These are phyloP conservation scores for Nematostella vectensis DNA, from an alignment of 92 coral and sea anemone species.

Conservation along the genomic window DNA sequence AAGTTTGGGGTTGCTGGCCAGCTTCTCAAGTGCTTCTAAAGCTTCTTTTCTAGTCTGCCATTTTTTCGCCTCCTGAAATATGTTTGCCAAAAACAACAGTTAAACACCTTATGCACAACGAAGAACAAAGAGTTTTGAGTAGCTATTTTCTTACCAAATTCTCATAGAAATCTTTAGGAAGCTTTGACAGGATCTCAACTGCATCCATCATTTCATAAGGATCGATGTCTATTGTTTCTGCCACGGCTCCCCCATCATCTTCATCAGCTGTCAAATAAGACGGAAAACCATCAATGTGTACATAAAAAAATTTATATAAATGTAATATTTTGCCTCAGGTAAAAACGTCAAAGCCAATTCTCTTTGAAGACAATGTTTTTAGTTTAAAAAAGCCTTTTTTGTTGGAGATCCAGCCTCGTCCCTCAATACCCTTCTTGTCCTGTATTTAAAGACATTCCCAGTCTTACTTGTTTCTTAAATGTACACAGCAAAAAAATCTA, in stretches of 20 bases:
- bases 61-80: constrained; percentile 61
- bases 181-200: constrained; percentile 82
- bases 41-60: constrained; percentile 96
- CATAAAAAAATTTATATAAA: neutral
- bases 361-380: neutral
- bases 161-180: constrained; percentile 95
- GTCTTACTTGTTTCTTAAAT: no score
- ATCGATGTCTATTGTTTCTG: constrained; percentile 68
- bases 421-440: no score
- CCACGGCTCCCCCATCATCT: constrained; percentile 17
- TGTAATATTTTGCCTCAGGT: neutral
- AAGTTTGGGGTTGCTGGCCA: constrained; percentile 78
- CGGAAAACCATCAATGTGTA: constrained; percentile 5
- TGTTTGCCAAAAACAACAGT: neutral
- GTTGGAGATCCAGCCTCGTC: no score
- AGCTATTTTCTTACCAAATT: constrained; percentile 80
- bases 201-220: constrained; percentile 92
- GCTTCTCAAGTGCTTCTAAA: constrained; percentile 80
- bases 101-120: no score
- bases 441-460: no score
- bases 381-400: no score
- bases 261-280: no score
- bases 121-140: no score
- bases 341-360: neutral
- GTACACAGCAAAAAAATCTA: no score